These are phyloP conservation scores for Spisula subtruncata DNA, from an alignment of 2,888 invertebrate species.

Conservation along the genomic window DNA sequence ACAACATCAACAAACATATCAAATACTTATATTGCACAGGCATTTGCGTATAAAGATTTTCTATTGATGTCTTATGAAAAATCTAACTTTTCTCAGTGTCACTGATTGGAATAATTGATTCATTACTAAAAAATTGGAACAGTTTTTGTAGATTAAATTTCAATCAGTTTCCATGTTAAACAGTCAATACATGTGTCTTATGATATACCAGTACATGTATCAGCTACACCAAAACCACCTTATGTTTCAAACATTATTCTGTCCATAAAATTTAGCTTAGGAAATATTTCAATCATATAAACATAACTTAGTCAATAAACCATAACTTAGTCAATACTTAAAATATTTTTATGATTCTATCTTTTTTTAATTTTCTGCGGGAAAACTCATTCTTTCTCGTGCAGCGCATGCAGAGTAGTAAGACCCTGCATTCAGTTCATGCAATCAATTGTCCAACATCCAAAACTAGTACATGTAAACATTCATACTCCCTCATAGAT, in stretches of 20 bases:
- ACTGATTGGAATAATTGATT: not conserved
- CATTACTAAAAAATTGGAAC: not conserved
- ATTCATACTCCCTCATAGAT: not conserved
- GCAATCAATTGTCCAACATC: not conserved
- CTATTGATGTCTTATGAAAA: not conserved
- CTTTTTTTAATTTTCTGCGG: too few relatives aligned
- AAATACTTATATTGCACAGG: not conserved
- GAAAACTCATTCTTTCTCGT: too few relatives aligned
- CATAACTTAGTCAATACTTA: too few relatives aligned
- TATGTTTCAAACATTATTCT: too few relatives aligned
- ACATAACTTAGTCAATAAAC: too few relatives aligned
- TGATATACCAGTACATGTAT: not conserved
- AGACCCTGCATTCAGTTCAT: too few relatives aligned
- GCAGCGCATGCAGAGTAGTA: too few relatives aligned
- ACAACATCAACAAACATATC: constrained; percentile 22
- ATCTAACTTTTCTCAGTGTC: not conserved
- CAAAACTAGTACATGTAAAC: not conserved
- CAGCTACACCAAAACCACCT: too few relatives aligned
- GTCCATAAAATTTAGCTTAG: too few relatives aligned
- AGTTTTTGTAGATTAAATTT: not conserved
- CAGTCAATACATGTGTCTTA: not conserved
- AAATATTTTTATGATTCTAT: too few relatives aligned
- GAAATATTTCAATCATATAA: too few relatives aligned
- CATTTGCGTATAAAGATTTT: not conserved
- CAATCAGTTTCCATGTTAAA: not conserved